These are phyloP conservation scores for Chauna torquata DNA, from an alignment of 2,113 vertebrate species.

Conservation along the genomic window DNA sequence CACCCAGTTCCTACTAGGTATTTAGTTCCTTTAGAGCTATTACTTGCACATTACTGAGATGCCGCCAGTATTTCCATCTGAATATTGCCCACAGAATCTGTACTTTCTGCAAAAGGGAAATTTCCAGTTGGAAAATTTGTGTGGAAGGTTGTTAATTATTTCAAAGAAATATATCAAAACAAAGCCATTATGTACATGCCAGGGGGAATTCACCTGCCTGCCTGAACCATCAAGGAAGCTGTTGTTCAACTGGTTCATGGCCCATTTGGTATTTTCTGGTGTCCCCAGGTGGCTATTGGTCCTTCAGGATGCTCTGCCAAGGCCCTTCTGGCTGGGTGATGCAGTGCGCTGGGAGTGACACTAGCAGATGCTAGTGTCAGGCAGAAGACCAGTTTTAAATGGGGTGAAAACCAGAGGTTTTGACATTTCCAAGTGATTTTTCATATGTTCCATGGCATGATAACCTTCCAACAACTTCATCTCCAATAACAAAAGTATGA, in stretches of 20 bases:
- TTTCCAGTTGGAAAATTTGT: neutral
- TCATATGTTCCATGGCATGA: neutral
- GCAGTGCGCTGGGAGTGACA: neutral
- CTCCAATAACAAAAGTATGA: neutral
- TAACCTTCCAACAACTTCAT: too few relatives aligned
- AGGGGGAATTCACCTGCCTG: neutral
- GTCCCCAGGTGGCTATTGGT: neutral
- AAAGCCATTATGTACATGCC: neutral
- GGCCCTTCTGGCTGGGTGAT: neutral
- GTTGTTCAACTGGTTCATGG: neutral
- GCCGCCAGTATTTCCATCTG: neutral
- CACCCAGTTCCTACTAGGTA: neutral
- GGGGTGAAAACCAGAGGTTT: neutral
- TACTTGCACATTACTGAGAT: neutral
- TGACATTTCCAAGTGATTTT: neutral
- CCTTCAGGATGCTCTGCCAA: neutral
- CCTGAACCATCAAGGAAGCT: neutral
- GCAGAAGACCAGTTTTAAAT: neutral
- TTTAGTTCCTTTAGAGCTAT: neutral
- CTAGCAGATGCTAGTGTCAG: neutral
- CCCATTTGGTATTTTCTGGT: neutral
- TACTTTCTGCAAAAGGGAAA: neutral
- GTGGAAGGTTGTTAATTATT: neutral
- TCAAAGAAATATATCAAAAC: neutral
- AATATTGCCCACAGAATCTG: neutral